phyloP scores from a whole-genome alignment of 2,113 vertebrate species.

The Rattus norvegicus region GRCr8 NC_086024.1:80951501-80952000 shows the following conservation, averaged over 20 bases:
- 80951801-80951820: neutral
- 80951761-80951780: neutral
- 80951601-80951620: slow-evolving; percentile 66
- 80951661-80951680: slow-evolving; percentile 50
- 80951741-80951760: neutral
- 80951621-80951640: slow-evolving; percentile 73
- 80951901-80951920: neutral
- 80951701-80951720: too few species aligned
- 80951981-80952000: neutral
- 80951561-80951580: slow-evolving; percentile 51
- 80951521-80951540: slow-evolving; percentile 75
- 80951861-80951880: neutral
- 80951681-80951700: neutral
- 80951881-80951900: neutral
- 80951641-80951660: slow-evolving; percentile 78
- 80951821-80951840: neutral
- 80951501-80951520: slow-evolving; percentile 70
- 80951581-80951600: neutral
- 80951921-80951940: neutral
- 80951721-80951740: neutral
- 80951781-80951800: neutral
- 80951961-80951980: neutral
- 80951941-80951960: neutral
- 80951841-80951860: neutral
- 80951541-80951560: slow-evolving; percentile 82